Base-by-base conservation (phyloP, 1,140 invertebrate genomes). In the Pseudomyrmex dendroicus region DNA sequence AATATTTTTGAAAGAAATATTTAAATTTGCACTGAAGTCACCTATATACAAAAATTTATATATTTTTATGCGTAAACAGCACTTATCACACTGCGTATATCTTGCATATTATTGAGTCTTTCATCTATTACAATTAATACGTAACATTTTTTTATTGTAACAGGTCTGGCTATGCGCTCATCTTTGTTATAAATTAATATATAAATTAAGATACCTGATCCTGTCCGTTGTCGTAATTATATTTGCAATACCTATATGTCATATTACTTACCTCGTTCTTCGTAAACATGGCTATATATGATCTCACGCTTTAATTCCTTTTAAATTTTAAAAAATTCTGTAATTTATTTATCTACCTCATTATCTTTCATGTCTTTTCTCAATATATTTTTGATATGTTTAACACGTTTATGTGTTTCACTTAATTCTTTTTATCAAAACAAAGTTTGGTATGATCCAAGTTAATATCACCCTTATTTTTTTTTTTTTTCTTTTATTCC, bases 91-190 rank as follows among this genome's bases (percentile, higher is more conserved):
- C 44, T 84, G 72, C 78, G 78, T 70, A 88, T 61, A 64, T 1
- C 20, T 82, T 74, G 25, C 57, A 59, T 72, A 68, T 84, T 57
- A 20, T 54, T 73, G 59, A 59, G 22, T 22, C 44, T 57, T 77
- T 66, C 76, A 62, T 35, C 4, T 56, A 87, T 74, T 70, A 77
- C 84, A 72, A 91, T 85, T 92, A 91, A 93, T 86, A 89, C 80
- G 20, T 89, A 82, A 67, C 68, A 90, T 83, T 87, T 59, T 88
- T 82, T 89, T 92, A 90, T 94, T 92, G 84, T 88, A 90, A 93
- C 94, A 94, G 94, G 93, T 91, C 92, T 90, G 89, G 90, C 90
- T 90, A 91, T 93, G 91, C 82, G 91, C 88, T 91, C 91, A 89
- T 80, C 77, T 88, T 89, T 83, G 88, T 92, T 90, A 72, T 70